Evolutionary conservation across 2,888 invertebrate species (phyloP).

Genomic region (Agrotis puta): DNA sequence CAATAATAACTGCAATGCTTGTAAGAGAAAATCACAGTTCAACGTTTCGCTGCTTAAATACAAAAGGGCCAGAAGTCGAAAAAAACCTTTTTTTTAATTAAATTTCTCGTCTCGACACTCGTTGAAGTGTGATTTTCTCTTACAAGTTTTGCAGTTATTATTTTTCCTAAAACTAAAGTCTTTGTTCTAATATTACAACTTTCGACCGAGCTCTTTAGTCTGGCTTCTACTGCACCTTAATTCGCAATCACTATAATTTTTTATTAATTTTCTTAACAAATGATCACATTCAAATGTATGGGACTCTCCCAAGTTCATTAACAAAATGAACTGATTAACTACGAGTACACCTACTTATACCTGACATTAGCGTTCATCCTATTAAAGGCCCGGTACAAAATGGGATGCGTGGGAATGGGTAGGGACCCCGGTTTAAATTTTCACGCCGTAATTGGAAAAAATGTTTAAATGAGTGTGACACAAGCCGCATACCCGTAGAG

Average conservation of each 20-base stretch:
- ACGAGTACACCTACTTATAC: conserved; percentile 37
- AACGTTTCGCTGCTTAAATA: no score
- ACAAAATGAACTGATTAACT: conserved; percentile 50
- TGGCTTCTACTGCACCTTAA: not conserved
- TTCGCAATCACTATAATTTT: conserved; percentile 14
- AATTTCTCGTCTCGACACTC: no score
- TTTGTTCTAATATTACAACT: not conserved
- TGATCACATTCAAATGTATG: conserved; percentile 26
- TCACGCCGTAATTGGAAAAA: conserved; percentile 63
- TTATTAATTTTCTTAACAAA: conserved; percentile 33
- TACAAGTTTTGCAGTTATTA: not conserved
- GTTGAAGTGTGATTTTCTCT: not conserved
- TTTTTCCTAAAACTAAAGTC: not conserved
- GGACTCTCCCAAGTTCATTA: conserved; percentile 38
- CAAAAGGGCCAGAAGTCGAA: no score
- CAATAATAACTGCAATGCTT: no score
- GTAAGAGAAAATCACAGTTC: no score
- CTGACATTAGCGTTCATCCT: conserved; percentile 32
- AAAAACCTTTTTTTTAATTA: no score
- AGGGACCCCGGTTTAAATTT: conserved; percentile 50
- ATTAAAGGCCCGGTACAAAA: conserved; percentile 40
- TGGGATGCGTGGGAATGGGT: conserved; percentile 24
- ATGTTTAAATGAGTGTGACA: conserved; percentile 63
- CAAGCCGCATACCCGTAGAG: conserved; percentile 60
- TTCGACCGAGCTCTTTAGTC: not conserved